These are phyloP conservation scores for Atherinosoma microstoma DNA, from an alignment of 2,797 vertebrate species.

Conservation along the genomic window DNA sequence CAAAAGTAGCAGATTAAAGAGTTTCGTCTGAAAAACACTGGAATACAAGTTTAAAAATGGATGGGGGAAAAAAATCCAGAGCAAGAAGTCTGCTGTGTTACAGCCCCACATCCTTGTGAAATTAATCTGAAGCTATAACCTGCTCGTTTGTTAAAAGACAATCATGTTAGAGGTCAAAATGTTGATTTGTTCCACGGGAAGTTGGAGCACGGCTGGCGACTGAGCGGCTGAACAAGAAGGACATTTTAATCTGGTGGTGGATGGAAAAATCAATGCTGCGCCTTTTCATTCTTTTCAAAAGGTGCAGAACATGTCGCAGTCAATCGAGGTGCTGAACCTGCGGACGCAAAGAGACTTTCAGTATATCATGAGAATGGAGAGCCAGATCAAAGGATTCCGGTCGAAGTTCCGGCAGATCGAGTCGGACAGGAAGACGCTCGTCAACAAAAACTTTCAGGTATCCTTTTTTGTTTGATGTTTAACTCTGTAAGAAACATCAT, in stretches of 20 bases:
- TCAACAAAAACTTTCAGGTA: slow-evolving; percentile 97
- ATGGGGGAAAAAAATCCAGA: not conserved
- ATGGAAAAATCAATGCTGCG: slow-evolving; percentile 67
- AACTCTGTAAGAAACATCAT: slow-evolving; percentile 43
- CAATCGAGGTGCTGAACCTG: slow-evolving; percentile 97
- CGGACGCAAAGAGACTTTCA: slow-evolving; percentile 99
- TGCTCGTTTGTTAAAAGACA: slow-evolving; percentile 49
- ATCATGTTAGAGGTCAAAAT: slow-evolving; percentile 61
- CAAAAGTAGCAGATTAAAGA: slow-evolving; percentile 6
- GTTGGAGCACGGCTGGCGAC: slow-evolving; percentile 35
- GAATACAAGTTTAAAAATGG: not conserved
- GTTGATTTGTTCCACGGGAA: slow-evolving; percentile 57
- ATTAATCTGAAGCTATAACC: slow-evolving; percentile 19
- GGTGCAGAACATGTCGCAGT: slow-evolving; percentile 99
- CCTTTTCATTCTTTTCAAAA: slow-evolving; percentile 78
- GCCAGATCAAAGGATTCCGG: slow-evolving; percentile 97
- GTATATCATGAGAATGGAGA: slow-evolving; percentile 99
- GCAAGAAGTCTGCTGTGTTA: not conserved
- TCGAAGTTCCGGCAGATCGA: slow-evolving; percentile 97
- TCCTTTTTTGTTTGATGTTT: slow-evolving; percentile 51
- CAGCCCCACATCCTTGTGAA: not conserved
- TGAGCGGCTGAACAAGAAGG: slow-evolving; percentile 56
- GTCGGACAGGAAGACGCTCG: slow-evolving; percentile 93
- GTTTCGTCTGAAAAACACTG: slow-evolving; percentile 9
- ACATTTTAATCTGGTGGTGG: slow-evolving; percentile 71